These are phyloP conservation scores for Acrobasis consociella DNA, from an alignment of 2,888 invertebrate genomes.

Conservation along the genomic window DNA sequence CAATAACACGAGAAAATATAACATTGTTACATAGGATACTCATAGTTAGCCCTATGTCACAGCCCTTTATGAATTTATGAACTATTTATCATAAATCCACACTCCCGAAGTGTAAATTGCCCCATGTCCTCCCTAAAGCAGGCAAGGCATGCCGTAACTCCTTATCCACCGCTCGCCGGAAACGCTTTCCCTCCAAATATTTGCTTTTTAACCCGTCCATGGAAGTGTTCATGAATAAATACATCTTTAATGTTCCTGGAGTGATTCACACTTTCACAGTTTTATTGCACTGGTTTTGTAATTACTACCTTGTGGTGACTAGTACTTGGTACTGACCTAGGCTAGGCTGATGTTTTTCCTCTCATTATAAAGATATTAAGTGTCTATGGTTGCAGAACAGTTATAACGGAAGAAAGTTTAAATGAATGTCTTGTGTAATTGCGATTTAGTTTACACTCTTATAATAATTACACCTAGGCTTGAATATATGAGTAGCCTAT, in stretches of 20 bases:
- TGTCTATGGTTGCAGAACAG: background rate
- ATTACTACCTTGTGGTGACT: constrained; percentile 7
- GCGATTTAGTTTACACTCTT: no score
- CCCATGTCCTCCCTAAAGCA: background rate
- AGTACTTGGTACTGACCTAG: constrained; percentile 10
- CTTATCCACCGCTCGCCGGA: constrained; percentile 14
- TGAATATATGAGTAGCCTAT: no score
- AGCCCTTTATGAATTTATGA: constrained; percentile 1
- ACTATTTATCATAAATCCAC: constrained; percentile 15
- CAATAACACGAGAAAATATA: background rate
- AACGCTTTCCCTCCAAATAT: constrained; percentile 20
- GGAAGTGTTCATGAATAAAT: constrained; percentile 21
- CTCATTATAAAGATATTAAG: constrained; percentile 17
- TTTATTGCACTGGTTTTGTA: constrained; percentile 20
- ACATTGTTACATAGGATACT: background rate
- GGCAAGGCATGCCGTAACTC: constrained; percentile 8
- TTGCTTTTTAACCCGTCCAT: constrained; percentile 17
- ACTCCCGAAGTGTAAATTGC: background rate
- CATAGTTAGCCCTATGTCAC: background rate
- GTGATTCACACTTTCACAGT: constrained; percentile 21
- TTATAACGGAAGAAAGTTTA: constrained; percentile 1
- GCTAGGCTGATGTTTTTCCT: constrained; percentile 13
- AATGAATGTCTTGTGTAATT: background rate
- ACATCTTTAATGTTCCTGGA: constrained; percentile 19
- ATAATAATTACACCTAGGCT: no score